Evolutionary conservation across 1,140 invertebrate genomes (phyloP).

Genomic region (Rhopalosiphum padi): DNA sequence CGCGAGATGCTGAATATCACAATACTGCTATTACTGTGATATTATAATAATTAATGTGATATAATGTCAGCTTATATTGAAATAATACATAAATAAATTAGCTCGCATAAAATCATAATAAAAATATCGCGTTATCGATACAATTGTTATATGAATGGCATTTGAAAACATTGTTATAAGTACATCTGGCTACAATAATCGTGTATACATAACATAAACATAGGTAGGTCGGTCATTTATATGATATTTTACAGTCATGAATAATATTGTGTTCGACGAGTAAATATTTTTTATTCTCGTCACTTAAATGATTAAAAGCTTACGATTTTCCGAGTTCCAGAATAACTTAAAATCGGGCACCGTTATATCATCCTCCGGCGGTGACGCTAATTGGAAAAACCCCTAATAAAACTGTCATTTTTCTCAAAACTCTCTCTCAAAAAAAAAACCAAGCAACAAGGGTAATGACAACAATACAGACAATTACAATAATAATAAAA

Average conservation of each 20-base stretch:
- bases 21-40: not conserved
- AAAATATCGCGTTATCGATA: not conserved
- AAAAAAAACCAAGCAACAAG: not conserved
- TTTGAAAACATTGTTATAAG: no score
- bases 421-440: not conserved
- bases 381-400: not conserved
- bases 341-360: not conserved
- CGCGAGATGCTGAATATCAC: not conserved
- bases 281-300: not conserved
- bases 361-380: no score
- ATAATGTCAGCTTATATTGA: not conserved
- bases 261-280: not conserved
- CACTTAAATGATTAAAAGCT: not conserved
- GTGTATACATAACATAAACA: no score
- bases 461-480: not conserved
- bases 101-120: not conserved
- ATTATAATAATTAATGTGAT: not conserved
- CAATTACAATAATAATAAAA: not conserved
- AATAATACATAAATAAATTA: not conserved
- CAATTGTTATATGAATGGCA: no score
- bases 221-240: no score
- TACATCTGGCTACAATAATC: no score
- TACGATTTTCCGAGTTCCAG: not conserved
- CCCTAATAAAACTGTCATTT: not conserved
- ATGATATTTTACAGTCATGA: not conserved